Percentiles rank a stretch among this genome's conserved stretches.
Evolutionary conservation across 2,113 vertebrate genomes (phyloP).

Genomic region (Boleophthalmus pectinirostris): DNA sequence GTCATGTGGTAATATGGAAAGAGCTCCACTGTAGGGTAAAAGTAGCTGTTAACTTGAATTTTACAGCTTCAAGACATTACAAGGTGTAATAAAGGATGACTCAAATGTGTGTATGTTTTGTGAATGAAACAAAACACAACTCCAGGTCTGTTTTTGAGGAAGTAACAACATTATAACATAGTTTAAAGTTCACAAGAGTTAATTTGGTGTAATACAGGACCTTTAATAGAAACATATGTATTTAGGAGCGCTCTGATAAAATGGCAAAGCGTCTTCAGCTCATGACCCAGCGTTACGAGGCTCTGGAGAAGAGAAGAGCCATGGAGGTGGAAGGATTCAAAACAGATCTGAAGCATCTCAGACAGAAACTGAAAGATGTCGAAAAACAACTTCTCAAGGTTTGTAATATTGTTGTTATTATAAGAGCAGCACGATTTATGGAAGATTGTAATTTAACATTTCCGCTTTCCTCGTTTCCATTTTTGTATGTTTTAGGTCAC

Average conservation of each 20-base stretch:
- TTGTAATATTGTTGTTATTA: background rate
- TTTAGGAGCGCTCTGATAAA: constrained; percentile 89
- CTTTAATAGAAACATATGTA: background rate
- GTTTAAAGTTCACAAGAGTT: too few relatives aligned
- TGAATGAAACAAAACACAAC: too few relatives aligned
- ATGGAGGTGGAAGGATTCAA: constrained; percentile 96
- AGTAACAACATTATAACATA: too few relatives aligned
- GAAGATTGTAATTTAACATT: background rate
- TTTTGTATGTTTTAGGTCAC: constrained; percentile 76
- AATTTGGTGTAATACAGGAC: too few relatives aligned
- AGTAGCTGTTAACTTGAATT: too few relatives aligned
- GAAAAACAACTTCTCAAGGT: constrained; percentile 94
- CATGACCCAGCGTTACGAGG: constrained; percentile 89
- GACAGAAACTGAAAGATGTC: constrained; percentile 88
- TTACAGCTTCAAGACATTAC: too few relatives aligned
- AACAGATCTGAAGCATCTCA: constrained; percentile 87
- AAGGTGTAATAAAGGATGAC: too few relatives aligned
- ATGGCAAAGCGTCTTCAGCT: constrained; percentile 88
- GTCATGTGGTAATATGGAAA: too few relatives aligned
- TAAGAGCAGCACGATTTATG: background rate
- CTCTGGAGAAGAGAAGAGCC: constrained; percentile 86
- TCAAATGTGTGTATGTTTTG: too few relatives aligned
- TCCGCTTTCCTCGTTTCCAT: background rate
- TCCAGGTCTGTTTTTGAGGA: too few relatives aligned
- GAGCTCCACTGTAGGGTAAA: too few relatives aligned